A percentile compares a stretch with the other conserved stretches of the same genome.
These are phyloP conservation scores for Macrostomum lignano DNA, from an alignment of 1,140 invertebrate species.

Conservation along the genomic window DNA sequence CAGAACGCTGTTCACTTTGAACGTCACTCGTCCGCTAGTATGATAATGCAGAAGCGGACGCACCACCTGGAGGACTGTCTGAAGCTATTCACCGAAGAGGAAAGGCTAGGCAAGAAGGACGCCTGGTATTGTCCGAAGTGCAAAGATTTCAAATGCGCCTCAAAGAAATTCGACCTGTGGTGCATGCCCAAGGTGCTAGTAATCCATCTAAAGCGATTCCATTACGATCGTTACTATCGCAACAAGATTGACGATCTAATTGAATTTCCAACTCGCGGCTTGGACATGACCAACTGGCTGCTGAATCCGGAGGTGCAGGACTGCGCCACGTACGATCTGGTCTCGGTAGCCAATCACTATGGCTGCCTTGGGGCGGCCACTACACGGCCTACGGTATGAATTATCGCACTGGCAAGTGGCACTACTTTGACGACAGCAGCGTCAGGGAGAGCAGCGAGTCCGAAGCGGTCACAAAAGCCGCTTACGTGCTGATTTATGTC, in stretches of 20 bases:
- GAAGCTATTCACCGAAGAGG: slow-evolving; percentile 29
- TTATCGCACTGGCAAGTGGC: slow-evolving; percentile 29
- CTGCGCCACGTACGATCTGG: slow-evolving; percentile 30
- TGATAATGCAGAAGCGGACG: too few species aligned
- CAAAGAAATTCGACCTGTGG: slow-evolving; percentile 65
- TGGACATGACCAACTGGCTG: neutral
- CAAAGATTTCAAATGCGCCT: slow-evolving; percentile 48
- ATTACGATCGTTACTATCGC: slow-evolving; percentile 37
- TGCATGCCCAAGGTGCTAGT: slow-evolving; percentile 55
- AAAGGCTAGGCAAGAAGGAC: slow-evolving; percentile 30
- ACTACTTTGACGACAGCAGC: slow-evolving; percentile 36
- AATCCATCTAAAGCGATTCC: slow-evolving; percentile 60
- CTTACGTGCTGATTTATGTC: too few species aligned
- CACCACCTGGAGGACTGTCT: slow-evolving; percentile 31
- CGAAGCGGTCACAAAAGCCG: too few species aligned
- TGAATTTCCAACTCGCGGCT: neutral
- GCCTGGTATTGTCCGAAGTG: slow-evolving; percentile 54
- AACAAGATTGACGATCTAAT: slow-evolving; percentile 42
- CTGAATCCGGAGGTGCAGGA: slow-evolving; percentile 9
- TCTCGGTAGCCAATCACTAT: slow-evolving; percentile 33
- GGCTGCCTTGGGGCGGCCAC: slow-evolving; percentile 34
- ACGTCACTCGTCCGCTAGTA: too few species aligned
- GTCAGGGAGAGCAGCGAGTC: too few species aligned
- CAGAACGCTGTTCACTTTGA: too few species aligned
- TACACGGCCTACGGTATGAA: slow-evolving; percentile 34